A percentile compares a stretch with the other conserved stretches of the same genome.
Evolutionary conservation across 2,113 vertebrate genomes (phyloP).

Genomic region (Phasianus colchicus): DNA sequence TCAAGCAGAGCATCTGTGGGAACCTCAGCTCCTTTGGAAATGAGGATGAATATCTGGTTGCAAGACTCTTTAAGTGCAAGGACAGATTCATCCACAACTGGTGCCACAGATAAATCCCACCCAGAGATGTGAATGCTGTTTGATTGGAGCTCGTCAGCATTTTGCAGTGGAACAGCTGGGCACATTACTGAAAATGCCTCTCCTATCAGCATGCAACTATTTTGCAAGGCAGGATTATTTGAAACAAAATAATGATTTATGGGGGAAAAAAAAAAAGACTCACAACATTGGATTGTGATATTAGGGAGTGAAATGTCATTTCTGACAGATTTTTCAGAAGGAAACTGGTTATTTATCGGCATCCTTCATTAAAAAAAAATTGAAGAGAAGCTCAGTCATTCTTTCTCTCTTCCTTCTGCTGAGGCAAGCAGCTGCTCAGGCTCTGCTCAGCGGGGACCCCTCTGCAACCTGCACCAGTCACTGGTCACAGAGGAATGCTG

Average conservation of each 20-base stretch:
- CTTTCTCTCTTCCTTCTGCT: not conserved
- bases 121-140: not conserved
- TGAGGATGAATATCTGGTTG: not conserved
- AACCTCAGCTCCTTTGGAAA: not conserved
- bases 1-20: not conserved
- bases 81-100: not conserved
- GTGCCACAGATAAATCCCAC: not conserved
- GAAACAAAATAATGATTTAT: not conserved
- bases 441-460: not conserved
- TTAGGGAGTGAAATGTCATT: not conserved
- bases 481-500: not conserved
- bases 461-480: not conserved
- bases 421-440: not conserved
- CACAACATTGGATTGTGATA: not conserved
- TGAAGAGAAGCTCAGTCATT: not conserved
- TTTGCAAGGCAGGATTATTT: not conserved
- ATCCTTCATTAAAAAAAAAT: not conserved
- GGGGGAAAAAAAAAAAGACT: not conserved
- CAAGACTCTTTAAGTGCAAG: not conserved
- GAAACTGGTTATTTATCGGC: not conserved
- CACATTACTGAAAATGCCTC: constrained; percentile 1
- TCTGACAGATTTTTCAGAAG: not conserved
- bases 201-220: not conserved
- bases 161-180: constrained; percentile 11
- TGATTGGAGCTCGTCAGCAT: constrained; percentile 7